Conservation (phyloP, 2,888 invertebrate species). For the Diachrysia chrysitis region DNA sequence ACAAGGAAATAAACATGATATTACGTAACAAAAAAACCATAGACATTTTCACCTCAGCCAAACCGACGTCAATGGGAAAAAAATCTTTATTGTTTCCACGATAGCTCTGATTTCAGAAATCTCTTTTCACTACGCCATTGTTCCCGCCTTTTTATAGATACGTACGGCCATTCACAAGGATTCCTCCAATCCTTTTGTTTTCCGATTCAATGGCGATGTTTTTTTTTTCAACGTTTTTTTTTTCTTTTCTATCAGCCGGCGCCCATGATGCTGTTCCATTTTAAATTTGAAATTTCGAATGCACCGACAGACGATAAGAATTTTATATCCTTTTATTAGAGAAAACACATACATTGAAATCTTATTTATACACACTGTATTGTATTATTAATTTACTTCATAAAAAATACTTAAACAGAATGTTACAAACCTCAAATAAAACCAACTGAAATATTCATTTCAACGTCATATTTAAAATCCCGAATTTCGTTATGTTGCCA, state of each 20-base stretch:
- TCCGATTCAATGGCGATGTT: conserved; percentile 64
- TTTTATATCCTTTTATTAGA: conserved; percentile 29
- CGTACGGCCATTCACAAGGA: conserved; percentile 71
- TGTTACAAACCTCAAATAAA: neutral
- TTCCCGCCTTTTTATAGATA: conserved; percentile 68
- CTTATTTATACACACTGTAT: no score
- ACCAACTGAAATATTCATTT: conserved; percentile 15
- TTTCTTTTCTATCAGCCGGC: conserved; percentile 66
- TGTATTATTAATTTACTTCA: no score
- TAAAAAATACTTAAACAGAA: neutral
- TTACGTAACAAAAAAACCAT: conserved; percentile 27
- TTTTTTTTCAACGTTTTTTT: conserved; percentile 53
- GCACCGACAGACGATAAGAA: conserved; percentile 45
- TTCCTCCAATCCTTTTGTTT: conserved; percentile 72
- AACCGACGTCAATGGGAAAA: conserved; percentile 46
- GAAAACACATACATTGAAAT: neutral
- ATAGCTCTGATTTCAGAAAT: conserved; percentile 68
- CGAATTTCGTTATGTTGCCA: conserved; percentile 33
- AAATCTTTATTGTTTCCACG: conserved; percentile 69
- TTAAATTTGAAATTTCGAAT: conserved; percentile 69
- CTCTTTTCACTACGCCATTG: conserved; percentile 70
- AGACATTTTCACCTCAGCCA: conserved; percentile 46
- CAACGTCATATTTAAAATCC: conserved; percentile 19
- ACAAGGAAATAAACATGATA: conserved; percentile 45
- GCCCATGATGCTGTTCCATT: conserved; percentile 63